phyloP scores from a whole-genome alignment of 2,888 invertebrate genomes.

The Epiperipatus broadwayi region DNA sequence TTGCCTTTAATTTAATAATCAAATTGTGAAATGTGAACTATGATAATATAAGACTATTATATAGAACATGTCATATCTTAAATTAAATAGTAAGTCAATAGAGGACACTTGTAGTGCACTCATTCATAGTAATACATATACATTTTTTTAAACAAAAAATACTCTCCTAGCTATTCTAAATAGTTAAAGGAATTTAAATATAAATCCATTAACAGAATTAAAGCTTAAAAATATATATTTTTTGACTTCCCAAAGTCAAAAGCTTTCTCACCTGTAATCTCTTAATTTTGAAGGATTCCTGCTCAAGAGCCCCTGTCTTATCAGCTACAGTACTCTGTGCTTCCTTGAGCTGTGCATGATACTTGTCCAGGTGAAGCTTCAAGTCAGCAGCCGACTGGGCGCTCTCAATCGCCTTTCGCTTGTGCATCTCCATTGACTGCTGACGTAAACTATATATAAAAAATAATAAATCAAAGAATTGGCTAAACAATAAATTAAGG shows the following conservation, averaged over 20 bases:
- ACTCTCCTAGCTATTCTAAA: too few relatives aligned
- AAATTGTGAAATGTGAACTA: too few relatives aligned
- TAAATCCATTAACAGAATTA: too few relatives aligned
- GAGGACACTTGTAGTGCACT: too few relatives aligned
- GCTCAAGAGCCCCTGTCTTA: constrained; percentile 84
- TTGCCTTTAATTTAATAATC: too few relatives aligned
- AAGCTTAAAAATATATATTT: constrained; percentile 7
- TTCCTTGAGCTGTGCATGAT: constrained; percentile 93
- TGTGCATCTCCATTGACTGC: constrained; percentile 94
- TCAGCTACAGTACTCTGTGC: constrained; percentile 90
- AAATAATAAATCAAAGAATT: not conserved
- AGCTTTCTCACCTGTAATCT: constrained; percentile 39
- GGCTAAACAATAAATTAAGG: too few relatives aligned
- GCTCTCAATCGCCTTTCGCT: constrained; percentile 87
- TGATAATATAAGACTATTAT: too few relatives aligned
- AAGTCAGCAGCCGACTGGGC: constrained; percentile 92
- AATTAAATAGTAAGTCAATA: too few relatives aligned
- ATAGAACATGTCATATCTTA: too few relatives aligned
- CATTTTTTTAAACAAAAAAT: too few relatives aligned
- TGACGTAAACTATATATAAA: constrained; percentile 45
- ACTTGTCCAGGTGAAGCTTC: constrained; percentile 89
- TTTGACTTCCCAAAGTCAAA: constrained; percentile 9
- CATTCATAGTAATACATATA: too few relatives aligned
- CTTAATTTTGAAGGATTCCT: constrained; percentile 88
- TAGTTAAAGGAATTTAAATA: too few relatives aligned